Conservation (phyloP, 2,113 vertebrate species). For the Pogonocichla stellata region DNA sequence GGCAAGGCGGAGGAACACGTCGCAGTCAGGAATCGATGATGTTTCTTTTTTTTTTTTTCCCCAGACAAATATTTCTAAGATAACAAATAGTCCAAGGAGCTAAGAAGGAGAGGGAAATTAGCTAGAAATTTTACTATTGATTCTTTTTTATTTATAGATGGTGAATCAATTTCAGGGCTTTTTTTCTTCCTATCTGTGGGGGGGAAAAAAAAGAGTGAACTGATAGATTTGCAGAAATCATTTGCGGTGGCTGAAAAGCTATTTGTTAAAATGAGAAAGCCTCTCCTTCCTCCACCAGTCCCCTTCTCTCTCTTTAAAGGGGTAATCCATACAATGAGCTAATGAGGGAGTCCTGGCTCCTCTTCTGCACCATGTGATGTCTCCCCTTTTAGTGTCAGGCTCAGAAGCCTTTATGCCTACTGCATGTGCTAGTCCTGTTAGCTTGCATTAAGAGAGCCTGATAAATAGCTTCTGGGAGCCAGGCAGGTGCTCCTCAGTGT, state of each 20-base stretch:
- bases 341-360: conserved; percentile 24
- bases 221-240: conserved; percentile 6
- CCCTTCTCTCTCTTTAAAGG: neutral
- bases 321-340: conserved; percentile 26
- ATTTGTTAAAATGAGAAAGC: conserved; percentile 35
- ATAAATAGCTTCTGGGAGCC: conserved; percentile 39
- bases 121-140: conserved; percentile 58
- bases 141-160: conserved; percentile 52
- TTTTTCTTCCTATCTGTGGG: neutral
- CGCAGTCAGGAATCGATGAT: neutral
- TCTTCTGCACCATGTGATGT: neutral
- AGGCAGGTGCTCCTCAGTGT: neutral
- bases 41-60: neutral
- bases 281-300: neutral
- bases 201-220: neutral
- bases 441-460: conserved; percentile 40
- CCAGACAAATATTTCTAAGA: conserved; percentile 48
- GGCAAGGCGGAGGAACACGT: neutral
- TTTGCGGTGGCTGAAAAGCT: neutral
- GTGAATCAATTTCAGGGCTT: conserved; percentile 55
- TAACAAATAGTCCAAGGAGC: conserved; percentile 15
- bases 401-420: conserved; percentile 20
- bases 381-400: conserved; percentile 11
- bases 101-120: conserved; percentile 22
- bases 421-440: conserved; percentile 47